A percentile compares a stretch with the other conserved stretches of the same genome.
These are phyloP conservation scores for Achroia grisella DNA, from an alignment of 1,140 invertebrate species.

Conservation along the genomic window DNA sequence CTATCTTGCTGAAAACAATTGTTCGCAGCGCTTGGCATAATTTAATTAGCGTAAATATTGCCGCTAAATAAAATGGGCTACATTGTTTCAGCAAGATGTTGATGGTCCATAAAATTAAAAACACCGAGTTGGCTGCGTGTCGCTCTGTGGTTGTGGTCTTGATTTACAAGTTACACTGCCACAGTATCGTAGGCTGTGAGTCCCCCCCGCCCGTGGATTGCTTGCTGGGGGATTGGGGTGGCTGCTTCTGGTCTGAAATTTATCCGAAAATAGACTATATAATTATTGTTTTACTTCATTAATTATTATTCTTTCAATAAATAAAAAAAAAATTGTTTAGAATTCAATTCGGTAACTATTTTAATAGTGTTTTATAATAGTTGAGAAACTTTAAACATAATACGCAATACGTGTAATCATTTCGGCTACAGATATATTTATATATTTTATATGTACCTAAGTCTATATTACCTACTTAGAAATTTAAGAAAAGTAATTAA, in stretches of 20 bases:
- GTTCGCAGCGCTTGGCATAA: background rate
- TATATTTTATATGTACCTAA: too few species aligned
- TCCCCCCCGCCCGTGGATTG: conserved; percentile 83
- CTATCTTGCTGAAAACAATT: conserved; percentile 28
- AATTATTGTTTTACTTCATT: too few species aligned
- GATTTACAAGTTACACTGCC: conserved; percentile 94
- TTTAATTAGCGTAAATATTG: conserved; percentile 1
- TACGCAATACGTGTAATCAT: too few species aligned
- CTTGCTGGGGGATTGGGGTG: conserved; percentile 81
- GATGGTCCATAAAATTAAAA: conserved; percentile 16
- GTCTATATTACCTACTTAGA: too few species aligned
- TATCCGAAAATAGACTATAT: too few species aligned
- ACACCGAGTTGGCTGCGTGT: conserved; percentile 9
- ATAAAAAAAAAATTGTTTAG: too few species aligned
- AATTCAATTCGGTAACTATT: too few species aligned
- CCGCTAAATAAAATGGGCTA: conserved; percentile 5
- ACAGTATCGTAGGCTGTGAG: conserved; percentile 97
- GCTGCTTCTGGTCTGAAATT: conserved; percentile 89
- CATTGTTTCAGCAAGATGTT: conserved; percentile 27
- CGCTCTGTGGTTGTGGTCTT: conserved; percentile 10
- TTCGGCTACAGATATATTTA: too few species aligned
- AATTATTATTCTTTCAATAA: too few species aligned
- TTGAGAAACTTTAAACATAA: too few species aligned
- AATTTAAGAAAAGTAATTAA: too few species aligned
- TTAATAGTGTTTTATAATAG: too few species aligned